Evolutionary conservation across 1,140 invertebrate genomes (phyloP).

Genomic region (Brachionus rotundiformis): DNA sequence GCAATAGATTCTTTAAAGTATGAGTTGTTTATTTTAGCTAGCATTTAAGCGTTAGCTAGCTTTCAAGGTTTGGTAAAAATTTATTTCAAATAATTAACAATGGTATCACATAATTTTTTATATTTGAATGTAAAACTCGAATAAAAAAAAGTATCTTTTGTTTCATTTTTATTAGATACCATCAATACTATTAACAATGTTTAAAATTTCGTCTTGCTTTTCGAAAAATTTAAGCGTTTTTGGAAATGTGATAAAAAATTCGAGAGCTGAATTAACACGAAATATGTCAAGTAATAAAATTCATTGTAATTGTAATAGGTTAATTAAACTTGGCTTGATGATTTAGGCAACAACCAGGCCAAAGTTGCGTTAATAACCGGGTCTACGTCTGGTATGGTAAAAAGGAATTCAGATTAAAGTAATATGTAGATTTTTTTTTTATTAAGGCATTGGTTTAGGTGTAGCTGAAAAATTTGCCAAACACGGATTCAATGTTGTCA

Average conservation of each 20-base stretch:
- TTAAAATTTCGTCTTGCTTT: not conserved
- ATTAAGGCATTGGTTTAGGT: slow-evolving; percentile 60
- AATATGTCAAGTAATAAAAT: not conserved
- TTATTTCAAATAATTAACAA: not conserved
- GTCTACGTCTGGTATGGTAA: slow-evolving; percentile 24
- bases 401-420: not conserved
- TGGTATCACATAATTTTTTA: not conserved
- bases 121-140: too few relatives aligned
- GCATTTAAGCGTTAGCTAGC: not conserved
- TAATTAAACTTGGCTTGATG: not conserved
- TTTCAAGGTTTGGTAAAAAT: not conserved
- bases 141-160: too few relatives aligned
- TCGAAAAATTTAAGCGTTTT: not conserved
- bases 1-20: not conserved
- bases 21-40: not conserved
- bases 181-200: too few relatives aligned
- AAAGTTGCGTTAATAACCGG: slow-evolving; percentile 48
- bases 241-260: not conserved
- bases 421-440: not conserved
- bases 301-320: not conserved
- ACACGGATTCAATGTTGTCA: slow-evolving; percentile 57
- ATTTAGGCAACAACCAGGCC: not conserved
- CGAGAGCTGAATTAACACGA: not conserved
- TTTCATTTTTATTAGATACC: too few relatives aligned
- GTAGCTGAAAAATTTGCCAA: slow-evolving; percentile 58